A percentile compares a stretch with the other conserved stretches of the same genome.
phyloP scores from a whole-genome alignment of 2,797 vertebrate genomes.

The Anguilla pacifica region DNA sequence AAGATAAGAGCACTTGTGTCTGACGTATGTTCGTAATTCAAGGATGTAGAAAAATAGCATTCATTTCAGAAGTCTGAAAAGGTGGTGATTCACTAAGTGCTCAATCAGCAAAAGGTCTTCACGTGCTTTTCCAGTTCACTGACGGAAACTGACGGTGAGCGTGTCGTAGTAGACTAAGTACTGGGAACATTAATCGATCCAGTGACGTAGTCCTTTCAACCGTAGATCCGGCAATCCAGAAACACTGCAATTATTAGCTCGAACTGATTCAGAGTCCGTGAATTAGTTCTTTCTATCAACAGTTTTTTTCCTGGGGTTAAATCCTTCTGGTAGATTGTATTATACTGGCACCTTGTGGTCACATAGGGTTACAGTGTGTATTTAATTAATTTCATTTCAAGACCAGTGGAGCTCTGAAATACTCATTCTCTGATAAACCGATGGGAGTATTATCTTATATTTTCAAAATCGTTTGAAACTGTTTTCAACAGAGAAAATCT shows the following conservation, averaged over 20 bases:
- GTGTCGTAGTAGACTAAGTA: neutral
- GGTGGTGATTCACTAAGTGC: neutral
- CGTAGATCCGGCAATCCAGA: neutral
- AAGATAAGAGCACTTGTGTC: too few relatives aligned
- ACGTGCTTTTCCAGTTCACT: neutral
- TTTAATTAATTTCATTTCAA: neutral
- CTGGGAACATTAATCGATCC: too few relatives aligned
- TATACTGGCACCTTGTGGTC: constrained; percentile 62
- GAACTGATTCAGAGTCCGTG: neutral
- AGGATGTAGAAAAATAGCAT: neutral
- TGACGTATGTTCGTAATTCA: neutral
- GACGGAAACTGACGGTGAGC: neutral
- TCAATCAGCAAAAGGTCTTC: neutral
- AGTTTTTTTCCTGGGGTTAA: neutral
- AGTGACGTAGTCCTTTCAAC: neutral
- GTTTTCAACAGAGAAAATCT: neutral
- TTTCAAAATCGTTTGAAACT: neutral
- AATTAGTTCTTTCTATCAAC: neutral
- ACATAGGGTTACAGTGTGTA: neutral
- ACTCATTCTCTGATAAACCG: neutral
- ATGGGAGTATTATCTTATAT: neutral
- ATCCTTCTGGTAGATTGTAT: constrained; percentile 20
- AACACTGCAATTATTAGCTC: neutral
- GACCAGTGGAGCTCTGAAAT: neutral
- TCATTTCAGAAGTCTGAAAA: neutral